Evolutionary conservation across 2,888 invertebrate species (phyloP), one percentile per base, ranked within the genome.

Genomic region (Ormyrus pomaceus): DNA sequence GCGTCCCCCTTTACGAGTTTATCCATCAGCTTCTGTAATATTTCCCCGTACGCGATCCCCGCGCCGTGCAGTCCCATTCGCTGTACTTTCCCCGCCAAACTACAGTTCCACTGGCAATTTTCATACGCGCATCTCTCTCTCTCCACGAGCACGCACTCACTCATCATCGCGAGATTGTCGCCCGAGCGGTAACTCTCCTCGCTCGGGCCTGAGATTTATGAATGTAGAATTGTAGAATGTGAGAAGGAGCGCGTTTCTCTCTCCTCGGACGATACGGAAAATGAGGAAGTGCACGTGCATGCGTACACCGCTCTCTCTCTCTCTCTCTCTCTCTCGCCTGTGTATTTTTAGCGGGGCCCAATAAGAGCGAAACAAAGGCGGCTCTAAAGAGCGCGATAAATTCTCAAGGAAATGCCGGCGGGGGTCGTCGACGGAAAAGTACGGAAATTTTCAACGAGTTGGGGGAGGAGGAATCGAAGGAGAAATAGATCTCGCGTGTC

Each of bases 191-290:
- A 55, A 55, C 64, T 72, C 19, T 19, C 19, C 19, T 19, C 19
- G 19, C 19, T 64, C 59, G 53, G 51, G 10, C 46, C 19, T n/a
- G 70, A 71, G 77, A 77, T 77, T 66, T 56, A 77, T 71, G 65
- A 71, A 71, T 59, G 70, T 70, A 11, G 62, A 70, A 70, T 69
- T 58, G 68, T 51, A 68, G 68, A 68, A 69, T 76, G 69, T 58
- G 64, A 77, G 55, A 70, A 19, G 55, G 51, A 68, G 61, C 8
- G 19, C 34, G 34, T 71, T 51, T 71, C 59, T 50, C 19, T 19
- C 19, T 19, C 19, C 19, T 61, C 9, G 13, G 46, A n/a, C 45
- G 48, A 56, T 48, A 11, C 8, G 61, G 55, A 61, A 77, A 70
- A 58, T 51, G 65, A 66, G 71, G 70, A 65, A 71, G 64, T 46